Evolutionary conservation across 2,888 invertebrate genomes (phyloP).

Genomic region (Cosmia pyralina): DNA sequence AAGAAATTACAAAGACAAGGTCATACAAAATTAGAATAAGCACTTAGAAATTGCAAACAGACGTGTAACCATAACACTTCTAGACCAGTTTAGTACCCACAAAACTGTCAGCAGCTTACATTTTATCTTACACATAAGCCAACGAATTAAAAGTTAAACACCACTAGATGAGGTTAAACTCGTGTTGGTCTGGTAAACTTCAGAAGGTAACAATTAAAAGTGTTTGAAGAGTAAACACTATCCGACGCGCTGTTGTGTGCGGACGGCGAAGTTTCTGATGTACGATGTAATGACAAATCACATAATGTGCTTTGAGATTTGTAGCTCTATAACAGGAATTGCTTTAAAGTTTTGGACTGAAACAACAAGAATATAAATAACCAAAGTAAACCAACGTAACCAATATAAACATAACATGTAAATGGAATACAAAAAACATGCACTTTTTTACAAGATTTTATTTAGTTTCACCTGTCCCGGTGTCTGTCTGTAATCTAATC

Average conservation of each 20-base stretch:
- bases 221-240: slow-evolving; percentile 60
- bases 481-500: too few relatives aligned
- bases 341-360: not conserved
- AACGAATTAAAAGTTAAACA: slow-evolving; percentile 51
- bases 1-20: slow-evolving; percentile 8
- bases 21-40: not conserved
- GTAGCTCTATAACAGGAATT: not conserved
- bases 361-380: not conserved
- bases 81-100: slow-evolving; percentile 17
- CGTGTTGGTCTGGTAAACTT: slow-evolving; percentile 43
- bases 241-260: slow-evolving; percentile 48
- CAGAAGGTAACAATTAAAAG: slow-evolving; percentile 62
- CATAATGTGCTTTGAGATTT: slow-evolving; percentile 34
- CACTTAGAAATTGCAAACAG: not conserved
- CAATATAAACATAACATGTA: not conserved
- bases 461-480: too few relatives aligned
- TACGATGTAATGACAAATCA: slow-evolving; percentile 49
- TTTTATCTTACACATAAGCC: slow-evolving; percentile 36
- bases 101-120: slow-evolving; percentile 27
- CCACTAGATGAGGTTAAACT: slow-evolving; percentile 43
- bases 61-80: not conserved
- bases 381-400: not conserved
- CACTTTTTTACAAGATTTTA: not conserved
- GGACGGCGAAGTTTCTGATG: slow-evolving; percentile 57
- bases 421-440: too few relatives aligned